Evolutionary conservation across 2,797 vertebrate species (phyloP).

Genomic region (Acanthurus tractus): DNA sequence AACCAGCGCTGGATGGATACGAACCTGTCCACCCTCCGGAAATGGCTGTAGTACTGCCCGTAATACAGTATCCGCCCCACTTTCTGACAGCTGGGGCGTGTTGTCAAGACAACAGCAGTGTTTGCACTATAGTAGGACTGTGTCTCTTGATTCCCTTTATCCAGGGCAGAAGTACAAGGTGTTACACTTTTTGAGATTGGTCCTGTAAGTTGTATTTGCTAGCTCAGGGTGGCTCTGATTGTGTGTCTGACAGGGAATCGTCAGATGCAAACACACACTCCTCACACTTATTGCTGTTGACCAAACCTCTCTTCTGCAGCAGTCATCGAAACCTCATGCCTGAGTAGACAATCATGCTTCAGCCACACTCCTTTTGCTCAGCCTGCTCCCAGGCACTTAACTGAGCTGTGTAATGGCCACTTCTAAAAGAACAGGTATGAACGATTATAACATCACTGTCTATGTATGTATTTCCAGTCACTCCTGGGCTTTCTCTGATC

Average conservation of each 20-base stretch:
- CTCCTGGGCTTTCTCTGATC: neutral
- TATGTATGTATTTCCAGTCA: conserved; percentile 24
- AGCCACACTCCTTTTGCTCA: conserved; percentile 38
- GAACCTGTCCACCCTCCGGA: conserved; percentile 84
- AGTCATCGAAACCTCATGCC: conserved; percentile 56
- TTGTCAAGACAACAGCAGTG: conserved; percentile 74
- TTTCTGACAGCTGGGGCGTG: conserved; percentile 26
- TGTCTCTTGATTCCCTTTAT: conserved; percentile 57
- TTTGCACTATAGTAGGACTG: conserved; percentile 89
- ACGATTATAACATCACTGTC: conserved; percentile 35
- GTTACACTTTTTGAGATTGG: conserved; percentile 41
- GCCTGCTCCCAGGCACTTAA: conserved; percentile 34
- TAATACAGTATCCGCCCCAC: conserved; percentile 13
- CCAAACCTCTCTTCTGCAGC: conserved; percentile 64
- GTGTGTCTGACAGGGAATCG: conserved; percentile 62
- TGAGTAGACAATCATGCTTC: conserved; percentile 71
- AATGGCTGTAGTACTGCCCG: conserved; percentile 79
- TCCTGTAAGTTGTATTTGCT: conserved; percentile 80
- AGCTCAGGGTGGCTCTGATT: conserved; percentile 91
- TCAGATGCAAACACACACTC: conserved; percentile 63
- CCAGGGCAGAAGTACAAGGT: conserved; percentile 41
- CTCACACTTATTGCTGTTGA: conserved; percentile 71
- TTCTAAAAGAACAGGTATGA: conserved; percentile 29
- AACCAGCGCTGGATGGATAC: conserved; percentile 93
- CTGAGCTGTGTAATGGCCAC: conserved; percentile 44